Evolutionary conservation across 2,797 vertebrate genomes (phyloP).

Genomic region (Karalla daura): DNA sequence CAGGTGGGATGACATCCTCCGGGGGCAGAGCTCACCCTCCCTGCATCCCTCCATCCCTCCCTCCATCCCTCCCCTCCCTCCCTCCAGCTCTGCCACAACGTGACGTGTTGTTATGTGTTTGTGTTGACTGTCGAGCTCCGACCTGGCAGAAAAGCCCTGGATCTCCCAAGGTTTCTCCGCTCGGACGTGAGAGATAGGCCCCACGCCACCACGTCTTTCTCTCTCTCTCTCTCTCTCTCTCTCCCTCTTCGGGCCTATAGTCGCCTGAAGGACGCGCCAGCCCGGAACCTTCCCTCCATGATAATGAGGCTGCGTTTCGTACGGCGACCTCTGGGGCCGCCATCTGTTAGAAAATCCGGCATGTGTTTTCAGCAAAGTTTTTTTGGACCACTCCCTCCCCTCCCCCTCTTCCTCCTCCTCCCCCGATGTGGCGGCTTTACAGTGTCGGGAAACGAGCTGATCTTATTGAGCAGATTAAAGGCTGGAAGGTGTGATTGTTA

Average conservation of each 20-base stretch:
- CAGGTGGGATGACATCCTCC: constrained; percentile 53
- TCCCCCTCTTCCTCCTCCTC: no score
- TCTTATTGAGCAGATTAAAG: no score
- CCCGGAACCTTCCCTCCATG: constrained; percentile 19
- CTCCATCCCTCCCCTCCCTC: constrained; percentile 1
- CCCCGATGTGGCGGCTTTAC: no score
- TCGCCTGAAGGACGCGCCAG: constrained; percentile 49
- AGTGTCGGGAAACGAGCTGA: no score
- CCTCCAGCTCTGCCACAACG: constrained; percentile 9
- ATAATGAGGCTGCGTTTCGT: constrained; percentile 47
- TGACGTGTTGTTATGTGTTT: no score
- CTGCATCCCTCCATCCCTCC: constrained; percentile 30
- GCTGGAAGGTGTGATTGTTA: no score
- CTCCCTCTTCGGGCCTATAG: no score
- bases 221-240: no score
- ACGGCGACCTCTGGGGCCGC: constrained; percentile 26
- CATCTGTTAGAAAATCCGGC: constrained; percentile 42
- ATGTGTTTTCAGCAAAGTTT: not conserved
- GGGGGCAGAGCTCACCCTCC: constrained; percentile 24
- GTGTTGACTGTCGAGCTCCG: no score
- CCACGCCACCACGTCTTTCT: not conserved
- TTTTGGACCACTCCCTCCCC: no score
- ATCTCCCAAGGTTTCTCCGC: no score
- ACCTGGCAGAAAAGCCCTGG: not conserved
- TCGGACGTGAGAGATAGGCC: not conserved